Conservation (phyloP, 1,140 invertebrate species). For the Aethina tumida region DNA sequence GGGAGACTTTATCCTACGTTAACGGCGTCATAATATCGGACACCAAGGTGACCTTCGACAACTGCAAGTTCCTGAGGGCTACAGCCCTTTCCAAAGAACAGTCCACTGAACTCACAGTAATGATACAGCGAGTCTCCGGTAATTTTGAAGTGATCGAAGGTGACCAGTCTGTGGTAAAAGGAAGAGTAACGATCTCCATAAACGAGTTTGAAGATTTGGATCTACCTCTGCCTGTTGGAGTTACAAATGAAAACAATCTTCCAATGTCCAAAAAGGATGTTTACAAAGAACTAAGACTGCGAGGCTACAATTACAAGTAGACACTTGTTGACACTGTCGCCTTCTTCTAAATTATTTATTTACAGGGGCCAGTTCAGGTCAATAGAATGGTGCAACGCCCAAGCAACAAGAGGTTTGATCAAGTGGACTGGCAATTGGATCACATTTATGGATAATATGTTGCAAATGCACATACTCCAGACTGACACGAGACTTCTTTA, state of each 20-base stretch:
- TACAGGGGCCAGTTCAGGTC: conserved; percentile 56
- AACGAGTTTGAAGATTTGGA: no score
- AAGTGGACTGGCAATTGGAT: conserved; percentile 78
- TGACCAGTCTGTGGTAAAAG: conserved; percentile 7
- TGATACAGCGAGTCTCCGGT: conserved; percentile 70
- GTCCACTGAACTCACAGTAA: conserved; percentile 64
- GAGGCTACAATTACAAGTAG: conserved; percentile 82
- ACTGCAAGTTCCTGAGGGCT: conserved; percentile 72
- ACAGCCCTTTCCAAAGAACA: conserved; percentile 66
- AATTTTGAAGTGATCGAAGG: conserved; percentile 55
- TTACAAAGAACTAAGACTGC: conserved; percentile 75
- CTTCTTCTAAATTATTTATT: conserved; percentile 4
- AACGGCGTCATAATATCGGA: conserved; percentile 57
- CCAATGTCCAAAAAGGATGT: no score
- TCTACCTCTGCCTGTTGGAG: neutral
- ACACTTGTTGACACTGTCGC: neutral
- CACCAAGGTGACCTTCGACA: conserved; percentile 72
- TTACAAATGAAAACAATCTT: neutral
- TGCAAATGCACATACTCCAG: conserved; percentile 75
- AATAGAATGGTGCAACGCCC: conserved; percentile 21
- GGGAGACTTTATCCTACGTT: conserved; percentile 81
- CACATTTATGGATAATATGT: conserved; percentile 85
- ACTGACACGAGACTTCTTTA: conserved; percentile 64
- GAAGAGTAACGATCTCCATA: no score
- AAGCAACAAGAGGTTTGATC: conserved; percentile 41